These are phyloP conservation scores for Acomys russatus DNA, from an alignment of 2,797 vertebrate genomes.

Conservation along the genomic window DNA sequence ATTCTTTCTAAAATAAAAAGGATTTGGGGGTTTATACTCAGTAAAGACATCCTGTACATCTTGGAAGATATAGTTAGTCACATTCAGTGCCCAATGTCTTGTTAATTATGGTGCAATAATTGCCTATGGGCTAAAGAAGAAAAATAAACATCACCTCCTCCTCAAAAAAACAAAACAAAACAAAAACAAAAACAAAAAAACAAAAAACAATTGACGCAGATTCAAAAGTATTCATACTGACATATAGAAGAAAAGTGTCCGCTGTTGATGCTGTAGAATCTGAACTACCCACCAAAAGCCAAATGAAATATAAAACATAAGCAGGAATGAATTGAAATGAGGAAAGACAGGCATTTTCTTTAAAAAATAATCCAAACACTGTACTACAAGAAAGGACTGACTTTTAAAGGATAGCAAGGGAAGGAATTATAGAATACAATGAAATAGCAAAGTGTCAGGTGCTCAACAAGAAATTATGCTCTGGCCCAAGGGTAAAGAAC, in stretches of 20 bases:
- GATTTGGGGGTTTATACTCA: neutral
- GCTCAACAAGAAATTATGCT: slow-evolving; percentile 69
- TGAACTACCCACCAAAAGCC: neutral
- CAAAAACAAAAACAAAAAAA: too few species aligned
- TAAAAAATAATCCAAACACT: slow-evolving; percentile 23
- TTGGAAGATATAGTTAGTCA: rapidly evolving
- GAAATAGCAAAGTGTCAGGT: slow-evolving; percentile 57
- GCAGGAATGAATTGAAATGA: neutral
- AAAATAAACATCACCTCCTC: neutral
- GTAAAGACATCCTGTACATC: neutral
- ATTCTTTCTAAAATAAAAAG: neutral
- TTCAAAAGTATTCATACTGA: neutral
- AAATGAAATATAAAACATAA: neutral
- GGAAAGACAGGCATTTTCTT: neutral
- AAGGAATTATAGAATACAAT: slow-evolving; percentile 54
- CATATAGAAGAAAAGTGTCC: neutral
- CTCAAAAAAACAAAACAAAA: slow-evolving; percentile 39
- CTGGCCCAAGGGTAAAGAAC: neutral
- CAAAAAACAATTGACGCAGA: neutral
- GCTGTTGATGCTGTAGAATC: neutral
- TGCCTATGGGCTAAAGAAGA: neutral
- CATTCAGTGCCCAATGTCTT: neutral
- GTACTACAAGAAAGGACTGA: slow-evolving; percentile 37
- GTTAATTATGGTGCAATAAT: neutral
- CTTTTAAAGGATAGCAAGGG: neutral